phyloP scores from a whole-genome alignment of 2,797 vertebrate genomes.

The Xerus rutilus region DNA sequence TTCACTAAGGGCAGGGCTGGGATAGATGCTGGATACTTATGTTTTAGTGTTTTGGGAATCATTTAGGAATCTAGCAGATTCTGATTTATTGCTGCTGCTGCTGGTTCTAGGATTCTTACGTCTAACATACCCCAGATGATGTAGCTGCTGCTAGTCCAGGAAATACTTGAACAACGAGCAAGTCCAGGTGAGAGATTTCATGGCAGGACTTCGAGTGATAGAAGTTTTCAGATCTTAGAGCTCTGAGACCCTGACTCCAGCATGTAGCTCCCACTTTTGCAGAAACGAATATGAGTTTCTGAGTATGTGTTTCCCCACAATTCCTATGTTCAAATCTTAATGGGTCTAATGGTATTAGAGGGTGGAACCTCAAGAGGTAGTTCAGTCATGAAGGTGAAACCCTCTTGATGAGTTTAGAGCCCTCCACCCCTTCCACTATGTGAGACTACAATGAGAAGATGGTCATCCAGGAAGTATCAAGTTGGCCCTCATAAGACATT shows the following conservation, averaged over 20 bases:
- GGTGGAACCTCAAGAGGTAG: neutral
- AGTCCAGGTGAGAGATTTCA: neutral
- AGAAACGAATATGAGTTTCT: slow-evolving; percentile 24
- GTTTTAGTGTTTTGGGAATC: neutral
- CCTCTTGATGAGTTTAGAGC: neutral
- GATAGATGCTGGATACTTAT: neutral
- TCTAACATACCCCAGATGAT: neutral
- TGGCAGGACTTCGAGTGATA: neutral
- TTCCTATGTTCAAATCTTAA: neutral
- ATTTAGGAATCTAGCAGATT: neutral
- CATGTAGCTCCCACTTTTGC: neutral
- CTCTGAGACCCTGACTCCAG: neutral
- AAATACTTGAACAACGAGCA: neutral
- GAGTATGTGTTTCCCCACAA: neutral
- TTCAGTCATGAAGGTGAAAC: neutral
- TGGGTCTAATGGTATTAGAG: neutral
- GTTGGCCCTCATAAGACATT: neutral
- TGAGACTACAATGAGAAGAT: neutral
- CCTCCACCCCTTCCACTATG: fast-evolving
- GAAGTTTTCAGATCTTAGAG: neutral
- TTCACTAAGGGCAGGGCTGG: neutral
- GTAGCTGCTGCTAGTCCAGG: neutral
- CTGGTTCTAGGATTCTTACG: neutral
- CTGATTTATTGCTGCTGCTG: neutral
- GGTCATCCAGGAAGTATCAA: neutral